phyloP scores from a whole-genome alignment of 1,140 invertebrate genomes.

The Halesus radiatus region DNA sequence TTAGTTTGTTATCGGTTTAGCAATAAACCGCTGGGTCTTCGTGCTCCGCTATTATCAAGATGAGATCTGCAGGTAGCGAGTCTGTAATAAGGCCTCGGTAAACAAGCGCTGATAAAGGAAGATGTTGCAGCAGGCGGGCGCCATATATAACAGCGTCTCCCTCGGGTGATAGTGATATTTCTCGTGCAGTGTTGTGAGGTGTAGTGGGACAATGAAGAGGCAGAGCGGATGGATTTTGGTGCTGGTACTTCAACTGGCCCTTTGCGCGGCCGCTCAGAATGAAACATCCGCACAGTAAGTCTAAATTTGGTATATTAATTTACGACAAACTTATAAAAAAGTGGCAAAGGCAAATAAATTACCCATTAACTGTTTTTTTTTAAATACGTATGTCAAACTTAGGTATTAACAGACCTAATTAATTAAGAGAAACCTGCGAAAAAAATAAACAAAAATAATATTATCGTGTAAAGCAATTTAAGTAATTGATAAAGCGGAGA shows the following conservation, averaged over 20 bases:
- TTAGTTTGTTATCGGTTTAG: constrained; percentile 3
- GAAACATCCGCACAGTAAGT: constrained; percentile 4
- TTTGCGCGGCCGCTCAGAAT: constrained; percentile 19
- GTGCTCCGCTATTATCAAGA: constrained; percentile 21
- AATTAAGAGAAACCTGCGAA: no score
- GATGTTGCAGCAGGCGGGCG: constrained; percentile 23
- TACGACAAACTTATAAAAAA: no score
- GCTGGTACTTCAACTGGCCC: constrained; percentile 7
- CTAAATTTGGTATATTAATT: no score
- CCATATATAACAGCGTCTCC: constrained; percentile 24
- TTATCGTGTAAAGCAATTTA: no score
- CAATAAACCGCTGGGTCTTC: neutral
- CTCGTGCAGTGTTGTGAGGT: constrained; percentile 31
- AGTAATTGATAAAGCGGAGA: no score
- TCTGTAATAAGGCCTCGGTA: constrained; percentile 18
- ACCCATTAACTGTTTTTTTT: no score
- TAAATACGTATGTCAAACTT: no score
- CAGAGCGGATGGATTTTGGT: constrained; percentile 6
- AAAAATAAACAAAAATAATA: no score
- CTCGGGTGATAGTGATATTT: constrained; percentile 30
- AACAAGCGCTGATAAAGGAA: constrained; percentile 36
- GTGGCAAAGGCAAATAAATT: no score
- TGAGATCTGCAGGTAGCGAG: constrained; percentile 24
- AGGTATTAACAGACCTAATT: no score
- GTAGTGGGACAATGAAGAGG: constrained; percentile 30